Base-by-base conservation (phyloP, 2,113 vertebrate genomes). In the Hyperopisus bebe region DNA sequence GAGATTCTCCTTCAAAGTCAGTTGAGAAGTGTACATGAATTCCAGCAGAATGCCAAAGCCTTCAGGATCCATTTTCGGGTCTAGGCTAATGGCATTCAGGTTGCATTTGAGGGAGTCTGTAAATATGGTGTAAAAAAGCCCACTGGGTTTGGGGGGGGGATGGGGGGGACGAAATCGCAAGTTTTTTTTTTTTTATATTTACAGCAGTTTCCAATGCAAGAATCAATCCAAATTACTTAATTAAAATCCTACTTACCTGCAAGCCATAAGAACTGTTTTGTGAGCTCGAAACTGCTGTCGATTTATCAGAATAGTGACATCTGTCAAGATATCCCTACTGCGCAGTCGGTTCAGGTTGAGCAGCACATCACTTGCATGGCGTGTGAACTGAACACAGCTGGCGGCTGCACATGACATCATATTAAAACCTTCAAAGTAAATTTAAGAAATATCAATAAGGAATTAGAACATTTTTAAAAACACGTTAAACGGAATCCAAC, bases 361-460 rank as follows among this genome's bases (percentile, higher is more conserved):
- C 90, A 99, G 97, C 39, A 99, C 98, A 3, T 99, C 98, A 21
- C 98, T 98, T 0, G 98, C 98, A 0, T 99, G 98, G 90, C 98
- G 97, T 2, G 98, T 99, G 95, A 99, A 99, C 92, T 99, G 98
- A 94, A 99, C 98, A 95, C 98, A 99, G 95, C 98, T 99, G 96
- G 99, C 97, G 91, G 98, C 97, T 5, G 97, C 97, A 0, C 97
- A 98, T 94, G 98, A 96, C 98, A 99, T 99, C 94, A 95, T 92
- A 94, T 96, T 92, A 92, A 97, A 93, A 95, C 95, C 95, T 92
- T 88, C 4, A 84, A 84, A 84, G 47, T 11, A 47, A 47, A 84
- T 6, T 24, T 19, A 47, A 84, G 39, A 47, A 47, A 84, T 19
- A 42, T 42, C 74, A 42, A 35, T 42, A 42, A 42, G 4, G 11